Base-by-base conservation (phyloP, 2,113 vertebrate genomes). In the Solea senegalensis region DNA sequence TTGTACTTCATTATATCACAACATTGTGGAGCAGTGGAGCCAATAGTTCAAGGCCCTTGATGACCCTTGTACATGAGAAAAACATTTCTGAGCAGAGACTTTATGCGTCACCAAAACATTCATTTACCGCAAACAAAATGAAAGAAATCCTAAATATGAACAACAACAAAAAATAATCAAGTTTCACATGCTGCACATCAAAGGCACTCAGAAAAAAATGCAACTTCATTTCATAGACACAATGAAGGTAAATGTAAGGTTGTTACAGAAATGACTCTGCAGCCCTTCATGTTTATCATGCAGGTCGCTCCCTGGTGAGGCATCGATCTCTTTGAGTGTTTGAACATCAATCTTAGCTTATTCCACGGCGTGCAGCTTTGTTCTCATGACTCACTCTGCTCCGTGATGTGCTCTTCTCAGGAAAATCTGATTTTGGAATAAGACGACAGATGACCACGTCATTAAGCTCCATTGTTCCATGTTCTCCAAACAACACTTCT, bases 361-460 rank as follows among this genome's bases (percentile, higher is more conserved):
- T 72, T 81, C 69, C 59, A 51, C 52, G 46, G 62, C 0, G 52
- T 59, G 49, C 78, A 53, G 71, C 21, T 53, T 81, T 71, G 48
- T 1, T 69, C 55, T 69, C 57, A 76, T 86, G 75, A 85, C 76
- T 72, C 84, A 89, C 62, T 68, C 64, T 56, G 21, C 64, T 85
- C 64, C 27, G 26, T 82, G 71, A 82, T 44, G 65, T 9, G 41
- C 46, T 82, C 61, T 64, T 60, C 73, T 69, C 39, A 54, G 61
- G 64, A 81, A 85, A 83, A 76, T 88, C 75, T 51, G 54, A 88
- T 89, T 88, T 82, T 62, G 71, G 73, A 71, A 75, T 64, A 76
- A 58, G 66, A 69, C 65, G 1, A 44, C 63, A 81, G 77, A 86
- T n/a, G 16, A 75, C 69, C 11, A 16, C 73, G 72, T 84, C 73